Conservation (phyloP, 1,140 invertebrate species). For the Hesperophylax magnus region DNA sequence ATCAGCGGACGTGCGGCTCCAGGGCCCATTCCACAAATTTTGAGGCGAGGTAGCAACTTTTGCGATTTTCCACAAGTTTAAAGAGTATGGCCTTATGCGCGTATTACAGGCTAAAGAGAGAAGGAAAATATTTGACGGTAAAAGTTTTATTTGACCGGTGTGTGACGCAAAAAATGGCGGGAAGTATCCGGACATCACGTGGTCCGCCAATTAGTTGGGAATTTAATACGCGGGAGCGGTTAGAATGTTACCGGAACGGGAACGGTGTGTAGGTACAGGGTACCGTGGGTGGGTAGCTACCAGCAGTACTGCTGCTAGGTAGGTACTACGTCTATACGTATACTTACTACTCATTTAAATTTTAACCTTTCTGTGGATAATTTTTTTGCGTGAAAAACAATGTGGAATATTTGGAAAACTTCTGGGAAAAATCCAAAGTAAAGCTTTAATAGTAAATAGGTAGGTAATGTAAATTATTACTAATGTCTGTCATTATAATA, state of each 20-base stretch:
- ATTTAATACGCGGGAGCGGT: constrained; percentile 47
- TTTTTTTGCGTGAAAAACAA: too few relatives aligned
- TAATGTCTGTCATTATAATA: too few relatives aligned
- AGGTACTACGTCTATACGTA: too few relatives aligned
- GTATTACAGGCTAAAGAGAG: background rate
- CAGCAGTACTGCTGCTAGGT: background rate
- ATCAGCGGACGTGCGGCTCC: constrained; percentile 38
- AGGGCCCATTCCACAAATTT: constrained; percentile 20
- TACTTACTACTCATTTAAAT: too few relatives aligned
- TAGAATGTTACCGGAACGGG: constrained; percentile 21
- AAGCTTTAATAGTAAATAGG: too few relatives aligned
- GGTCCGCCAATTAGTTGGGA: constrained; percentile 52
- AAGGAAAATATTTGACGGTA: constrained; percentile 21
- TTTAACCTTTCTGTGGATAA: too few relatives aligned
- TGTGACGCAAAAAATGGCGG: constrained; percentile 49
- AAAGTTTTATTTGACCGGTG: constrained; percentile 50
- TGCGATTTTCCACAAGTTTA: background rate
- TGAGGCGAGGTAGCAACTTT: constrained; percentile 9
- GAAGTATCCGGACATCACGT: constrained; percentile 45
- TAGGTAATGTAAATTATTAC: too few relatives aligned
- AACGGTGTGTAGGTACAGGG: background rate
- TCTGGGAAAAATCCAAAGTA: too few relatives aligned
- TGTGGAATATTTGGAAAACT: too few relatives aligned
- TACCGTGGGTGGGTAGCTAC: background rate
- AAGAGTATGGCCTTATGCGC: background rate